Conservation (phyloP, 2,113 vertebrate species). For the Panthera uncia region DNA sequence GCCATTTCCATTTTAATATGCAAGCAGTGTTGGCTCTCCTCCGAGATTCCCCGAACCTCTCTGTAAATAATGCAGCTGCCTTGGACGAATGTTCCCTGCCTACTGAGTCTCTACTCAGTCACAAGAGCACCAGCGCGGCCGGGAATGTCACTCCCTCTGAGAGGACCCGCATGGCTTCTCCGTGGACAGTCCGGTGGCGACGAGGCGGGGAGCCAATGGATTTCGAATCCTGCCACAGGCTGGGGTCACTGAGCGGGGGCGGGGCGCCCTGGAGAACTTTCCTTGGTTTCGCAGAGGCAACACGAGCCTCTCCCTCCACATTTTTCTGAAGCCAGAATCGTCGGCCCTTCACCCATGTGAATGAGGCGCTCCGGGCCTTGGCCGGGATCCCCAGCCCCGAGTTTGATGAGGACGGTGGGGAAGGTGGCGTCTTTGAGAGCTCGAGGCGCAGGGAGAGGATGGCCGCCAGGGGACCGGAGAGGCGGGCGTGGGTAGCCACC, state of each 20-base stretch:
- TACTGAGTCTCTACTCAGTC: rapidly evolving
- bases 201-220: background rate
- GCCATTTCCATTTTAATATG: conserved; percentile 77
- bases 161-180: rapidly evolving
- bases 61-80: conserved; percentile 68
- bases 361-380: background rate
- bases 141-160: rapidly evolving
- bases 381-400: rapidly evolving
- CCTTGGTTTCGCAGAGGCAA: background rate
- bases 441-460: rapidly evolving
- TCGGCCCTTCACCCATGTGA: background rate
- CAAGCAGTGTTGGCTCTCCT: conserved; percentile 34
- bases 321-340: background rate
- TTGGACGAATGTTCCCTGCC: background rate
- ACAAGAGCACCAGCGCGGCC: background rate
- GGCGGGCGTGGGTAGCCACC: rapidly evolving
- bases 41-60: conserved; percentile 11
- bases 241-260: rapidly evolving
- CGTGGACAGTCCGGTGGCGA: rapidly evolving
- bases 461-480: background rate
- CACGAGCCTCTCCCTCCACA: rapidly evolving
- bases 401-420: background rate
- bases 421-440: rapidly evolving
- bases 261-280: background rate
- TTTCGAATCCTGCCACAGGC: background rate